phyloP scores from a whole-genome alignment of 53 echinoderm and acorn worm species.

The Antedon mediterranea region DNA sequence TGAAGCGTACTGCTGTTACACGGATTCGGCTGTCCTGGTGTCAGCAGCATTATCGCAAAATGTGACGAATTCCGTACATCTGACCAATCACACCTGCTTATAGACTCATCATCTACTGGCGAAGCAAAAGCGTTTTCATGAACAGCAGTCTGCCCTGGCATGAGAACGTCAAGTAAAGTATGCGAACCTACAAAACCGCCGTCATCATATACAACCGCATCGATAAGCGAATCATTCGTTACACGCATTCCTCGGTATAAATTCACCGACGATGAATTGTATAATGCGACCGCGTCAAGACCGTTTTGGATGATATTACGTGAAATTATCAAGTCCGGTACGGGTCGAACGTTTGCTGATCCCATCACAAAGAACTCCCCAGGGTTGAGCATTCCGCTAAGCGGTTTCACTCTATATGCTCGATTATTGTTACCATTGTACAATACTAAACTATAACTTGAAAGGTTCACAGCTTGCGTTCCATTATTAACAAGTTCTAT shows the following conservation, averaged over 20 bases:
- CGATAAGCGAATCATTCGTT: slow-evolving; percentile 47
- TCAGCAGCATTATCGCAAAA: slow-evolving; percentile 28
- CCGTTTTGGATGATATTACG: slow-evolving; percentile 64
- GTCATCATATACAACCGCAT: slow-evolving; percentile 75
- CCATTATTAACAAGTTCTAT: slow-evolving; percentile 71
- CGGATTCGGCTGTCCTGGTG: slow-evolving; percentile 44
- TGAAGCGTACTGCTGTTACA: slow-evolving; percentile 12
- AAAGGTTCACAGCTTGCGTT: slow-evolving; percentile 20
- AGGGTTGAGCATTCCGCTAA: slow-evolving; percentile 30
- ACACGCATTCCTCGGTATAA: slow-evolving; percentile 21
- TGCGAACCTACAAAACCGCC: slow-evolving; percentile 16
- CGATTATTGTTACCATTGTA: slow-evolving; percentile 49
- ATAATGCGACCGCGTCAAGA: slow-evolving; percentile 63
- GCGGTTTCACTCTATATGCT: slow-evolving; percentile 41
- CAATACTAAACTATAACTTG: slow-evolving; percentile 56
- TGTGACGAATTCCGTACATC: slow-evolving; percentile 43
- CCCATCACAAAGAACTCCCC: slow-evolving; percentile 50
- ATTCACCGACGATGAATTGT: slow-evolving; percentile 15
- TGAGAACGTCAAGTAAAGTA: slow-evolving; percentile 32
- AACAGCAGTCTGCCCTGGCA: slow-evolving; percentile 39
- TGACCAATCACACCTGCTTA: slow-evolving; percentile 57
- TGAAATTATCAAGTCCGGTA: slow-evolving; percentile 28
- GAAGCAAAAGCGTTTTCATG: slow-evolving; percentile 40
- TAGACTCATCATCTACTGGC: slow-evolving; percentile 39
- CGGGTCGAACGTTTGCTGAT: slow-evolving; percentile 33